Evolutionary conservation across 1,140 invertebrate genomes (phyloP), one percentile per base, ranked within the genome.

Genomic region (Drosophila ironensis): DNA sequence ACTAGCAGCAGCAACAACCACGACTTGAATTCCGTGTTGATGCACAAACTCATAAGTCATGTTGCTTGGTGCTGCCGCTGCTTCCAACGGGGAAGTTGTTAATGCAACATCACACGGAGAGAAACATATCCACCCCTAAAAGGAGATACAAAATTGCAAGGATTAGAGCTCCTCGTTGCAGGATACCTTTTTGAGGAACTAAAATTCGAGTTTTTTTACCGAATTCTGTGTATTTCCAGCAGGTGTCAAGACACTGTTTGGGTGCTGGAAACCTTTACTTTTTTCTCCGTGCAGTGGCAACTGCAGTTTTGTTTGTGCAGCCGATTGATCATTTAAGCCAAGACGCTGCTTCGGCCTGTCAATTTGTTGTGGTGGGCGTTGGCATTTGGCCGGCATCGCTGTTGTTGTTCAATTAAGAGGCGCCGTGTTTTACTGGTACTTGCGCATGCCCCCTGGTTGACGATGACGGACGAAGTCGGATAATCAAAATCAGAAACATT

Each of bases 241-340:
- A 22, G 20, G 20, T 5, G 2, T 22, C 20, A 22, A 22, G 2
- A 22, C n/a, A n/a, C n/a, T n/a, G 20, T 22, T 22, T 5, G 5
- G 20, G 2, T 22, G 20, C 2, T 22, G 2, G 20, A 3, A 22
- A 22, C 20, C 5, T 22, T 22, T 8, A 7, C 2, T 3, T n/a
- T 22, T 41, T 2, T 11, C 2, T 8, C 4, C 35, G 48, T 51
- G 7, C 37, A 9, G n/a, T n/a, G n/a, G 7, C 48, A 25, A 16
- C 11, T 14, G 37, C 37, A 42, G 57, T 42, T 56, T 46, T 73
- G 78, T 84, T 82, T 77, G 59, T 74, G 77, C 68, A 69, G 72
- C 64, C 78, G 81, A 82, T 82, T 82, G 78, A 82, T 82, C 78
- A 84, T 84, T 82, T 82, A 82, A 84, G 78, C 78, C 78, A 67